Evolutionary conservation across 1,140 invertebrate species (phyloP), one percentile per base, ranked within the genome.

Genomic region (Rhysida immarginata): DNA sequence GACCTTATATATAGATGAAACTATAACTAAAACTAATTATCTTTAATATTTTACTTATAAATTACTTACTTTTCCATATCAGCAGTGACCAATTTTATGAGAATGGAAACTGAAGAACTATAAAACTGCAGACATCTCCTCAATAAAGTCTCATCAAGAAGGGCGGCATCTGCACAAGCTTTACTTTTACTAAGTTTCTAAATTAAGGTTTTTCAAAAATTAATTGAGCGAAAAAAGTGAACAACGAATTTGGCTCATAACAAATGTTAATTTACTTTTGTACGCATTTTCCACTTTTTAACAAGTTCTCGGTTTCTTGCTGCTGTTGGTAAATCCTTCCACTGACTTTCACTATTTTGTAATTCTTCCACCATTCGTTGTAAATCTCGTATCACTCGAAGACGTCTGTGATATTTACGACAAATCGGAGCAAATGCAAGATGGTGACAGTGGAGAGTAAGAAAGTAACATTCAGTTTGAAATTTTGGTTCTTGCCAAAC

Each of bases 391-490:
- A 95, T 79, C 27, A 84, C 83, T 57, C 90, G 78, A 55, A 82
- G 71, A 58, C 87, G 78, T 56, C 87, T 75, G 63, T 89, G 85
- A 67, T 96, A 91, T 52, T 87, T 88, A 64, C 89, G 83, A 20
- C 92, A 76, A 1, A 86, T 82, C 2, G 94, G 92, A 58, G 95
- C 74, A 25, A 96, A 76, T 24, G 87, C 83, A 42, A 97, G 75
- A 67, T 96, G 90, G 72, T 96, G 90, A 66, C 84, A 87, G 67
- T 94, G 87, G 14, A 97, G 74, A 0, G 93, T 96, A 26, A 97
- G 72, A 70, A 95, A 96, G 87, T 94, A 97, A 68, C 93, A 96
- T 61, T 95, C 87, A 0, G 93, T 96, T 25, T 87, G 83, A 71
- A 98, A 97, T 65, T 93, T 96, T 0, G 82, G 76, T 53, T 87